phyloP scores from a whole-genome alignment of 1,140 invertebrate species.

The Telenomus remus region DNA sequence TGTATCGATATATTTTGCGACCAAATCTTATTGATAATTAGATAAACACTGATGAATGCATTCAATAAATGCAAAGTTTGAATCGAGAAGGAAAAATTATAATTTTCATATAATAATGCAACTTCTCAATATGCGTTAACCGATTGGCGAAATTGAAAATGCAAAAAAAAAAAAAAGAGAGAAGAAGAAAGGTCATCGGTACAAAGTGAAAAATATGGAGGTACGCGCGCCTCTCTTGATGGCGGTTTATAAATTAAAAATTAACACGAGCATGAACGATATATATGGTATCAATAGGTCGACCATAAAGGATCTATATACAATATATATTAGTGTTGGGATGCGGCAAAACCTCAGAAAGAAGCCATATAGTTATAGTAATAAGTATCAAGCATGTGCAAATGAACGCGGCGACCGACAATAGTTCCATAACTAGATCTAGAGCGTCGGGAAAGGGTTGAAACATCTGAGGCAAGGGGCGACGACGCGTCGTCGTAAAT shows the following conservation, averaged over 20 bases:
- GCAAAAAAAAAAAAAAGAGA: no score
- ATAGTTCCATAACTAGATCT: slow-evolving; percentile 65
- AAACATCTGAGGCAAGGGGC: slow-evolving; percentile 34
- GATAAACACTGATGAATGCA: no score
- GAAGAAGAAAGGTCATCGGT: no score
- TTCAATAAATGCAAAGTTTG: no score
- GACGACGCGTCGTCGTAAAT: slow-evolving; percentile 68
- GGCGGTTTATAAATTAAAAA: slow-evolving; percentile 52
- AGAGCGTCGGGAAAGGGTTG: slow-evolving; percentile 62
- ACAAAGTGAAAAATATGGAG: no score
- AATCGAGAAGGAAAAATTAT: no score
- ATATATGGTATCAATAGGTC: slow-evolving; percentile 26
- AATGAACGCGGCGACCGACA: slow-evolving; percentile 60
- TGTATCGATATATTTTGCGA: no score
- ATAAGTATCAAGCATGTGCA: slow-evolving; percentile 62
- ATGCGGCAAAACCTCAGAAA: slow-evolving; percentile 51
- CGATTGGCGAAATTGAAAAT: no score
- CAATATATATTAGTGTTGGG: slow-evolving; percentile 56
- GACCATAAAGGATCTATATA: slow-evolving; percentile 53
- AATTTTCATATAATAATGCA: no score
- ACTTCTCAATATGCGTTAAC: no score
- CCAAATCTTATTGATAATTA: no score
- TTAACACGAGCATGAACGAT: slow-evolving; percentile 41
- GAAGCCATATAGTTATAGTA: slow-evolving; percentile 54
- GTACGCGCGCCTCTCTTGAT: slow-evolving; percentile 27